Base-by-base conservation (phyloP, 2,888 invertebrate genomes). In the Ecliptopera silaceata region DNA sequence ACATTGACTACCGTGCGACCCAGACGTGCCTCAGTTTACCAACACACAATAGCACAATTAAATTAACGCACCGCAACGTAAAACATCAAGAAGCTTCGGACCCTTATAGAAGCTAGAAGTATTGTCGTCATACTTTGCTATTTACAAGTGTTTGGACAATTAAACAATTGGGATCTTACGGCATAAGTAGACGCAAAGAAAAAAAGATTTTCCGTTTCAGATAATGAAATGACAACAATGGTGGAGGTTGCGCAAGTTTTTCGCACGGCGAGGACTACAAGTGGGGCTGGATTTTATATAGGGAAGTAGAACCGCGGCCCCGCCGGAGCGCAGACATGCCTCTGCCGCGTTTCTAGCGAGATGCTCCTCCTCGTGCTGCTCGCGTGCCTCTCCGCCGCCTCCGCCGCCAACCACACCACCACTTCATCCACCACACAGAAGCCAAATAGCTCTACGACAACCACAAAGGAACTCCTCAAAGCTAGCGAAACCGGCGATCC, bases 401-500 rank as follows among this genome's bases (percentile, higher is more conserved):
- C 75, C 64, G 74, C 77, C 48, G 61, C 77, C 47, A 78, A 82
- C 31, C 71, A 68, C 49, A 80, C 80, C 68, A 56, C 72, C 50
- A 77, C 77, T 64, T 70, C 76, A 65, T 72, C 71, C 38, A 77
- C 77, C 48, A 80, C 82, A 55, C 71, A 81, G 61, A 46, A 79
- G 39, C 74, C 79, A 0, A 73, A 67, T n/a, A 82, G 79, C 12
- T 82, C 84, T 59, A 71, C 86, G 62, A 88, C 88, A 72, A 73
- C 86, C 61, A 86, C 88, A 71, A 90, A 91, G 82, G 93, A 93
- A 79, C 92, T 93, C 63, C 81, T 93, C 29, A 90, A 90, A 67
- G 91, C 92, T 26, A 92, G 93, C 32, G 95, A 95, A 83, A 93
- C 94, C 3, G 94, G 93, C 63, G 94, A 94, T 66, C 93, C 94